phyloP scores from a whole-genome alignment of 2,113 vertebrate species.

The Toxotes jaculatrix region DNA sequence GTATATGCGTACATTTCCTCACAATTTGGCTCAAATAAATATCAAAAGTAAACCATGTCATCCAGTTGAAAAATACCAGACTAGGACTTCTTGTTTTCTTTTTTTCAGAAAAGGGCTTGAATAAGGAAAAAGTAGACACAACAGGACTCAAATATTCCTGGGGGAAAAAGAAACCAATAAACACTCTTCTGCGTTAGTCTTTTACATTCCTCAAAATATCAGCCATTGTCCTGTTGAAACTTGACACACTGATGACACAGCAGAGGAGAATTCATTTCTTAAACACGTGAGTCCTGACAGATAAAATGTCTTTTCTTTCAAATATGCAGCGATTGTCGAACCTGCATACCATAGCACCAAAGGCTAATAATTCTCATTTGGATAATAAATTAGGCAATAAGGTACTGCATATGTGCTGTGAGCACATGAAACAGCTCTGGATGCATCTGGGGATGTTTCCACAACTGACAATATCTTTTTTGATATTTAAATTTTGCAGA shows the following conservation, averaged over 20 bases:
- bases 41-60: constrained; percentile 80
- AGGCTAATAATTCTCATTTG: constrained; percentile 49
- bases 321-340: constrained; percentile 42
- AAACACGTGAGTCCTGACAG: constrained; percentile 36
- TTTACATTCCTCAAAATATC: constrained; percentile 69
- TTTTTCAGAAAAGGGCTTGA: constrained; percentile 57
- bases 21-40: constrained; percentile 88
- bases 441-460: constrained; percentile 34
- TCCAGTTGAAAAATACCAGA: constrained; percentile 75
- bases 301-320: constrained; percentile 44
- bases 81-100: constrained; percentile 40
- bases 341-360: constrained; percentile 45
- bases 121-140: constrained; percentile 45
- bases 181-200: constrained; percentile 51
- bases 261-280: constrained; percentile 53
- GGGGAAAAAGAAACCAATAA: constrained; percentile 48
- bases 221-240: constrained; percentile 49
- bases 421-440: constrained; percentile 42
- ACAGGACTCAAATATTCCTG: constrained; percentile 57
- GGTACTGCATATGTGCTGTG: constrained; percentile 50
- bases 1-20: constrained; percentile 75
- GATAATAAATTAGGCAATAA: constrained; percentile 74
- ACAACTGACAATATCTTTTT: constrained; percentile 45
- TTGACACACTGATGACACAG: constrained; percentile 43
- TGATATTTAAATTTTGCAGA: constrained; percentile 38